These are phyloP conservation scores for Pollicipes pollicipes DNA, from an alignment of 1,140 invertebrate species.

Conservation along the genomic window DNA sequence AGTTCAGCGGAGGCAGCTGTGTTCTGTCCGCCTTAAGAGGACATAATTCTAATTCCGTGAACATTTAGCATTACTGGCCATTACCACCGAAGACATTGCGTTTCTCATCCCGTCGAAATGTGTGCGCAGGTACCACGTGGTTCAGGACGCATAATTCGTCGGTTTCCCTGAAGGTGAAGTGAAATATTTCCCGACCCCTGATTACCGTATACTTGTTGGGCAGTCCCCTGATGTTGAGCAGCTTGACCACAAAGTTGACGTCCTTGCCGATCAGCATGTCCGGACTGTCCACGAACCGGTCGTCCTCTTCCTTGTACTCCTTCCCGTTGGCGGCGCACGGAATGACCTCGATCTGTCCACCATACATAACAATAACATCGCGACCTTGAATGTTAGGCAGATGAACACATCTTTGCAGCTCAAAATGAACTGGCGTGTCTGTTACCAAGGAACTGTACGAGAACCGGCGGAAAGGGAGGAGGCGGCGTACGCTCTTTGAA, in stretches of 20 bases:
- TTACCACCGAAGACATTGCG: too few species aligned
- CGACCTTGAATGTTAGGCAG: too few species aligned
- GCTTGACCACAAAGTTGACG: slow-evolving; percentile 32
- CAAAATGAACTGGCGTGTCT: too few species aligned
- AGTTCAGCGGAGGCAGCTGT: too few species aligned
- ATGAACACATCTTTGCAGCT: too few species aligned
- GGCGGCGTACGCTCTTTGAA: too few species aligned
- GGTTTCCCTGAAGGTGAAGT: too few species aligned
- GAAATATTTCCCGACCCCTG: not conserved
- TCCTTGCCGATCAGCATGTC: slow-evolving; percentile 29
- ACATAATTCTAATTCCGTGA: not conserved
- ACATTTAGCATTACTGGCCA: not conserved
- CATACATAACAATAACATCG: not conserved
- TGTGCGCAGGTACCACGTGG: too few species aligned
- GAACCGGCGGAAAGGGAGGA: too few species aligned
- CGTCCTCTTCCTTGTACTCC: slow-evolving; percentile 32
- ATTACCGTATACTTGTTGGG: slow-evolving; percentile 34
- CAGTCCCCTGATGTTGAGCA: slow-evolving; percentile 30
- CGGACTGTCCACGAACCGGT: slow-evolving; percentile 33
- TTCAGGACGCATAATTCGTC: too few species aligned
- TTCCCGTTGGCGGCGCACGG: slow-evolving; percentile 31
- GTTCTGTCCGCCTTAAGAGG: not conserved
- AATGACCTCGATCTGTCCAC: slow-evolving; percentile 26
- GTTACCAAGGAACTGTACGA: too few species aligned
- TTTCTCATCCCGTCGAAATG: too few species aligned